Percentiles rank a stretch among this genome's conserved stretches.
Evolutionary conservation across 2,888 invertebrate species (phyloP).

Genomic region (Phlogophora meticulosa): DNA sequence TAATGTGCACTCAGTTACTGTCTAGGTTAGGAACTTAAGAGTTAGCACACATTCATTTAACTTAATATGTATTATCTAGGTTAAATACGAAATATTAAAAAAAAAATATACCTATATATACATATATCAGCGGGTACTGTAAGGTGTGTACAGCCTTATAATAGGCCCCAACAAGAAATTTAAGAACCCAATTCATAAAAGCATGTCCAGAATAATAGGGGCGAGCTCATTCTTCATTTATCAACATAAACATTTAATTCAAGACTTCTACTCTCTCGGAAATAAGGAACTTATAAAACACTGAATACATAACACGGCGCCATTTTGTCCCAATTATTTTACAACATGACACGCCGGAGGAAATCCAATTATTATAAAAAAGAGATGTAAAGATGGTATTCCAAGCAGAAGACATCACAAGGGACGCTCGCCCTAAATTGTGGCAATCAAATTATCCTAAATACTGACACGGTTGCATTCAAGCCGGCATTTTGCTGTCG

Average conservation of each 20-base stretch:
- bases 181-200: not conserved
- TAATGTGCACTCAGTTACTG: too few species aligned
- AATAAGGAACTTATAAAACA: slow-evolving; percentile 3
- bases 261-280: not conserved
- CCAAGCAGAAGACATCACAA: slow-evolving; percentile 21
- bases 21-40: too few species aligned
- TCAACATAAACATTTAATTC: slow-evolving; percentile 2
- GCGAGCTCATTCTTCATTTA: not conserved
- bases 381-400: slow-evolving; percentile 17
- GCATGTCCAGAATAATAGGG: not conserved
- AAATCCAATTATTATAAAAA: slow-evolving; percentile 53
- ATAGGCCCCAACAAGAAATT: not conserved
- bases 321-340: slow-evolving; percentile 36
- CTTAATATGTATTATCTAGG: too few species aligned
- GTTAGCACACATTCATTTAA: too few species aligned
- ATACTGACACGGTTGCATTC: slow-evolving; percentile 28
- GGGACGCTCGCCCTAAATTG: slow-evolving; percentile 44
- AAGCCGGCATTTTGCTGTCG: not conserved
- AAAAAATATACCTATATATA: too few species aligned
- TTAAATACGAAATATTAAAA: too few species aligned
- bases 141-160: too few species aligned
- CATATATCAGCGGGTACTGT: too few species aligned
- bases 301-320: not conserved
- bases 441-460: slow-evolving; percentile 63
- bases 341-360: slow-evolving; percentile 19